Percentiles rank a stretch among this genome's conserved stretches.
Evolutionary conservation across 2,888 invertebrate species (phyloP).

Genomic region (Andrena bucephala): DNA sequence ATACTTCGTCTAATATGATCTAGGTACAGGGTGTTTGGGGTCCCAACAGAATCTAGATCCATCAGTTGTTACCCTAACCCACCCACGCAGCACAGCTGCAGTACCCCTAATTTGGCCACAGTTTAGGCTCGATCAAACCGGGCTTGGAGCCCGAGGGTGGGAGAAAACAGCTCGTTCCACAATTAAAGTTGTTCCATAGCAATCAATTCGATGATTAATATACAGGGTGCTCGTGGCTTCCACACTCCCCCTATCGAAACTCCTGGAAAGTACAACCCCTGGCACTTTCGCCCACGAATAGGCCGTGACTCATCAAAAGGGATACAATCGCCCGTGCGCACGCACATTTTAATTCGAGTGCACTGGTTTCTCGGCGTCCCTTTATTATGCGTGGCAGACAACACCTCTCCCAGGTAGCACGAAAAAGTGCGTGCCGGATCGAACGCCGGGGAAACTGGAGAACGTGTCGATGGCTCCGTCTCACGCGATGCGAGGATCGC

Average conservation of each 20-base stretch:
- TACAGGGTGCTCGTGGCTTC: not conserved
- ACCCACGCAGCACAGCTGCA: not conserved
- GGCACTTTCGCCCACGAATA: conserved; percentile 32
- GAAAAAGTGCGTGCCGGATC: conserved; percentile 43
- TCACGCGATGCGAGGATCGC: conserved; percentile 38
- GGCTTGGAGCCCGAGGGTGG: not conserved
- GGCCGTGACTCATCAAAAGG: conserved; percentile 53
- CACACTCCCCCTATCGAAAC: conserved; percentile 11
- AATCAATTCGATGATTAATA: conserved; percentile 56
- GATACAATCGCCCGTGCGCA: conserved; percentile 50
- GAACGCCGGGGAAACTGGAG: conserved; percentile 5
- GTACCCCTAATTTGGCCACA: not conserved
- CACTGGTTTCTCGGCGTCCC: not conserved
- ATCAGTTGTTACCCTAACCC: too few relatives aligned
- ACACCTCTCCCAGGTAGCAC: conserved; percentile 26
- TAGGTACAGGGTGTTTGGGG: too few relatives aligned
- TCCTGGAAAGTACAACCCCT: conserved; percentile 29
- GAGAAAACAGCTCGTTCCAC: conserved; percentile 6
- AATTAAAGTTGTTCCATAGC: conserved; percentile 47
- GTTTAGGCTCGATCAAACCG: not conserved
- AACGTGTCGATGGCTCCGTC: conserved; percentile 53
- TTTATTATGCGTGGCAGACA: conserved; percentile 35
- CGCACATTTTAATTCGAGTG: conserved; percentile 53
- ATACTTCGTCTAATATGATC: too few relatives aligned
- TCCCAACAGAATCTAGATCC: too few relatives aligned